phyloP scores from a whole-genome alignment of 1,140 invertebrate species.

The Neodiprion fabricii region DNA sequence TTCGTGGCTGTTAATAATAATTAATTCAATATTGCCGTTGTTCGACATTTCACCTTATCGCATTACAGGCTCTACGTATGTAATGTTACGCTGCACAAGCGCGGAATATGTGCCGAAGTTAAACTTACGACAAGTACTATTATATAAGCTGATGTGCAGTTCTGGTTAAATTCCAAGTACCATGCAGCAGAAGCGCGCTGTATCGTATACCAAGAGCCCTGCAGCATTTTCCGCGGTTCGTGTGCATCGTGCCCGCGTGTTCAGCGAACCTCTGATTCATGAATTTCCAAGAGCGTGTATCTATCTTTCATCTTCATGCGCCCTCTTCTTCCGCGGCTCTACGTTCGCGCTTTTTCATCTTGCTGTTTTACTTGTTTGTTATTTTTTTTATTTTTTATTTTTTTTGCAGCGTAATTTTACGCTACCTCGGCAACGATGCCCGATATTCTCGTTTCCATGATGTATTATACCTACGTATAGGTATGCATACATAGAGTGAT shows the following conservation, averaged over 20 bases:
- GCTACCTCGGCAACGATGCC: neutral
- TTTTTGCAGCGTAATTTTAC: neutral
- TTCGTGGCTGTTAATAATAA: no score
- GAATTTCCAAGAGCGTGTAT: neutral
- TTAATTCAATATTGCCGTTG: no score
- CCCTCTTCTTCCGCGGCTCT: neutral
- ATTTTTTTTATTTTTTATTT: no score
- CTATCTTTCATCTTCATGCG: no score
- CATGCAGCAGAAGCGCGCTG: neutral
- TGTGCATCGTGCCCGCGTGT: neutral
- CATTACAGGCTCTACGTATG: no score
- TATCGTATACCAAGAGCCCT: neutral
- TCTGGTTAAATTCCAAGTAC: slow-evolving; percentile 3
- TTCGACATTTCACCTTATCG: no score
- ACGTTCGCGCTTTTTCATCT: neutral
- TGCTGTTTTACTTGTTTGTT: neutral
- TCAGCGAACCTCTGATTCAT: neutral
- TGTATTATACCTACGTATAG: no score
- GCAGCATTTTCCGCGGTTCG: neutral
- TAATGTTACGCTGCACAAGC: no score
- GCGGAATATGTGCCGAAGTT: no score
- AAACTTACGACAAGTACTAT: no score
- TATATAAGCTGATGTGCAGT: neutral
- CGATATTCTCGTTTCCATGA: no score
- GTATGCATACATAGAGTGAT: no score